Base-by-base conservation (phyloP, 2,113 vertebrate genomes). In the Emydocephalus ijimae region DNA sequence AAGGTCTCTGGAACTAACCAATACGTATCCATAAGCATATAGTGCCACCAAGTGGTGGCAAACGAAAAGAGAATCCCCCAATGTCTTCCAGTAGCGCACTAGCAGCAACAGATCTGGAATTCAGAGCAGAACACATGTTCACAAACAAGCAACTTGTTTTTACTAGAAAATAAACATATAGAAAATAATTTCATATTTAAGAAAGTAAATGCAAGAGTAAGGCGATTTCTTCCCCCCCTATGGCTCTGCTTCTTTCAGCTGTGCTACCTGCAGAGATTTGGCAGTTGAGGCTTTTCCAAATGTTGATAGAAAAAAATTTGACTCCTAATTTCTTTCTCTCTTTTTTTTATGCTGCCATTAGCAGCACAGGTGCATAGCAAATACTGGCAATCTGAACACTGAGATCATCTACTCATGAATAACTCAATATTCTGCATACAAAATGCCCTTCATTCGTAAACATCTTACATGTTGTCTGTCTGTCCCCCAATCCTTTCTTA, bases 21-120 rank as follows among this genome's bases (percentile, higher is more conserved):
- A 95, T 85, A 98, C 98, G 52, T 97, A 98, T 95, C 97, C 98
- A 34, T 98, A 98, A 64, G 98, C 97, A 45, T 98, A 98, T 81
- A 98, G 97, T 91, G 98, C 98, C 94, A 98, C 97, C 97, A 98
- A 96, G 97, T 98, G 98, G 97, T 98, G 98, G 93, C 98, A 98
- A 6, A 98, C 97, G 12, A 98, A 98, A 95, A 98, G 98, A 43
- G 96, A 93, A 95, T 98, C 98, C 26, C 98, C 98, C 97, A 98
- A 97, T 0, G 97, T 97, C 90, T 95, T 98, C 98, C 98, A 98
- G 96, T 98, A 98, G 89, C 97, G 96, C 3, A 98, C 96, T 4
- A 98, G 97, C 91, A 98, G 97, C 96, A 98, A 93, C 20, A 98
- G 97, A 94, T 98, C 98, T 98, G 90, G 29, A 92, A 91, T 43